These are phyloP conservation scores for Himalopsyche tibetana DNA, from an alignment of 2,888 invertebrate species.

Conservation along the genomic window DNA sequence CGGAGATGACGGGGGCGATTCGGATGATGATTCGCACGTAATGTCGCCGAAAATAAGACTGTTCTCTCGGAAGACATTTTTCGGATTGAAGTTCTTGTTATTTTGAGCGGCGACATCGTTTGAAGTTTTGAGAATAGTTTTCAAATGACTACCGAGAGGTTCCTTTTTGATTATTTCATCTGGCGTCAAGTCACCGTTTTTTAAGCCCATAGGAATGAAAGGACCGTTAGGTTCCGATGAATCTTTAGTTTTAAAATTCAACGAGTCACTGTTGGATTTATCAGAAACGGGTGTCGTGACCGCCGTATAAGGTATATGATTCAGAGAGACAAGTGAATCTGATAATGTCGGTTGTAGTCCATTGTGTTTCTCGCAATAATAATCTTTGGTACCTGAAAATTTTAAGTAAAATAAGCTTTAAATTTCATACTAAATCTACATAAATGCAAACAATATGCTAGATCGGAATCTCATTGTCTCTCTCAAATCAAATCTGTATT, in stretches of 20 bases:
- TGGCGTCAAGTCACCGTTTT: slow-evolving; percentile 45
- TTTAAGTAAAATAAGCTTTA: slow-evolving; percentile 1
- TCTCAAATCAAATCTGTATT: no score
- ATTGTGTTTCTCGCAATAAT: slow-evolving; percentile 76
- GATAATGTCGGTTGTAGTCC: slow-evolving; percentile 73
- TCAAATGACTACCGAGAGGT: slow-evolving; percentile 48
- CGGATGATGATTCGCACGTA: slow-evolving; percentile 59
- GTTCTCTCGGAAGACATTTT: slow-evolving; percentile 63
- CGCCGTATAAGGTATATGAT: slow-evolving; percentile 72
- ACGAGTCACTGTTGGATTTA: slow-evolving; percentile 69
- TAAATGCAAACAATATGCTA: no score
- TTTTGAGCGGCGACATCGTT: slow-evolving; percentile 27
- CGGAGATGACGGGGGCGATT: slow-evolving; percentile 61
- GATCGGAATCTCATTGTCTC: no score
- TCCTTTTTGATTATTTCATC: slow-evolving; percentile 49
- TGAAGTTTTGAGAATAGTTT: slow-evolving; percentile 52
- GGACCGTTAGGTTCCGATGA: slow-evolving; percentile 48
- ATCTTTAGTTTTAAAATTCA: slow-evolving; percentile 59
- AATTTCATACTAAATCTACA: no score
- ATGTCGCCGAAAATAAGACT: slow-evolving; percentile 65
- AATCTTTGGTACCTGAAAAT: slow-evolving; percentile 74
- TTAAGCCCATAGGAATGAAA: slow-evolving; percentile 37
- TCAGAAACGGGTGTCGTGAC: slow-evolving; percentile 71
- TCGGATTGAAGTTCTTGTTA: slow-evolving; percentile 55
- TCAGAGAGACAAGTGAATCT: slow-evolving; percentile 73